Evolutionary conservation across 1,140 invertebrate species (phyloP), one percentile per base, ranked within the genome.

Genomic region (Wasmannia auropunctata): DNA sequence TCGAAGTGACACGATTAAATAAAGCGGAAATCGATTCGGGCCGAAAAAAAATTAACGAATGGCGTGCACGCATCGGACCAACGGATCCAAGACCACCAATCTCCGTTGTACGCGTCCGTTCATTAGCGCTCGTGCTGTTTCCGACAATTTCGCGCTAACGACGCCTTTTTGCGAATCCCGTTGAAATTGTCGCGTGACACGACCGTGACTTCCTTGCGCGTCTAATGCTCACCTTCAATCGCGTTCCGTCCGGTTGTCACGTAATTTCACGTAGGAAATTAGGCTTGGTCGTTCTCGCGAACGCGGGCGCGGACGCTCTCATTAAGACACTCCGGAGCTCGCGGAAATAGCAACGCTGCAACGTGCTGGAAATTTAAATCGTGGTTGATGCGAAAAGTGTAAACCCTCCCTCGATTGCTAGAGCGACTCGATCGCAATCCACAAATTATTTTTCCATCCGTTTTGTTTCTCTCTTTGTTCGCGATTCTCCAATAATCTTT

Each of bases 291-390:
- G 69, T 62, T 62, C 14, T 63, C 43, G 43, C 43, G 16, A 69
- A 67, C 40, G 74, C 54, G 28, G 7, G 37, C 40, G 86, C 40
- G 86, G 69, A 79, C 88, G 70, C 25, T 91, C 91, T 92, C 92
- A 93, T 94, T 93, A 93, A 93, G 89, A 60, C 83, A 84, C 86
- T 88, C 54, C 70, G 34, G 19, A n/a, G 34, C 87, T 87, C 88
- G 87, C 90, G 88, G 87, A 91, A 90, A 92, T 93, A 92, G 88
- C 86, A 87, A 90, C 88, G 91, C 91, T 93, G 10, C 91, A 92
- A 92, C 92, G 93, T 92, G 91, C 89, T 87, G 87, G 89, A 93
- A 92, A 85, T 81, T 14, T 65, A 72, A 86, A 69, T 86, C 84
- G 65, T 80, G 70, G 67, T 70, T 77, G 72, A 89, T 83, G 76